phyloP scores from a whole-genome alignment of 2,797 vertebrate genomes.

The Hoplostethus mediterraneus region DNA sequence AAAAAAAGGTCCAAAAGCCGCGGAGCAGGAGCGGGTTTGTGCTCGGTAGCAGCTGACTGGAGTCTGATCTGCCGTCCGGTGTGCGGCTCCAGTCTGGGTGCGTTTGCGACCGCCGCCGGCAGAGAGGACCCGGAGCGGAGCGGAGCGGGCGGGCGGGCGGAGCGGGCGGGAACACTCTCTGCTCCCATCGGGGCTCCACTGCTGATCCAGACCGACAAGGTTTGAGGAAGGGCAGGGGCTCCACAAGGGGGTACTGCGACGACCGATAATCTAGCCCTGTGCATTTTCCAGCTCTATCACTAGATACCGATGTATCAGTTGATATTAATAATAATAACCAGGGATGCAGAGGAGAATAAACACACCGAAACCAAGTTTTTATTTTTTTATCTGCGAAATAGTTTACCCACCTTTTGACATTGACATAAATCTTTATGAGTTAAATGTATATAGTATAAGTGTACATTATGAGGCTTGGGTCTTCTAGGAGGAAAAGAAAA shows the following conservation, averaged over 20 bases:
- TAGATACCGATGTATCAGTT: too few species aligned
- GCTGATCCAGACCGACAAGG: slow-evolving; percentile 53
- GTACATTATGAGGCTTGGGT: too few species aligned
- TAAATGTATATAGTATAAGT: too few species aligned
- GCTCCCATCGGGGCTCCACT: slow-evolving; percentile 45
- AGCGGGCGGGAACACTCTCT: slow-evolving; percentile 13
- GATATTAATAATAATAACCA: too few species aligned
- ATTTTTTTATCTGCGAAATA: too few species aligned
- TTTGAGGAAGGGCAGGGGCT: slow-evolving; percentile 47
- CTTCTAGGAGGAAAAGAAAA: too few species aligned
- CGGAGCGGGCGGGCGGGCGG: slow-evolving; percentile 46
- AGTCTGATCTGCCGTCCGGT: slow-evolving; percentile 16
- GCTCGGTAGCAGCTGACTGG: neutral
- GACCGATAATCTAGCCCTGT: slow-evolving; percentile 3
- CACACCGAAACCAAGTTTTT: too few species aligned
- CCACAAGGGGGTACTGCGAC: slow-evolving; percentile 39
- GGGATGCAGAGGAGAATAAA: too few species aligned
- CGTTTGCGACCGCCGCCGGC: slow-evolving; percentile 50
- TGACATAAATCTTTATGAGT: too few species aligned
- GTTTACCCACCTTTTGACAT: too few species aligned
- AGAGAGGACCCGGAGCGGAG: slow-evolving; percentile 42
- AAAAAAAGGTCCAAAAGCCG: too few species aligned
- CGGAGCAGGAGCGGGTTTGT: slow-evolving; percentile 7
- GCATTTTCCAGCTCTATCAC: neutral
- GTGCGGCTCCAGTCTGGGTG: slow-evolving; percentile 13